Percentiles rank a stretch among this genome's conserved stretches.
Evolutionary conservation across 2,888 invertebrate genomes (phyloP).

Genomic region (Antitype chi): DNA sequence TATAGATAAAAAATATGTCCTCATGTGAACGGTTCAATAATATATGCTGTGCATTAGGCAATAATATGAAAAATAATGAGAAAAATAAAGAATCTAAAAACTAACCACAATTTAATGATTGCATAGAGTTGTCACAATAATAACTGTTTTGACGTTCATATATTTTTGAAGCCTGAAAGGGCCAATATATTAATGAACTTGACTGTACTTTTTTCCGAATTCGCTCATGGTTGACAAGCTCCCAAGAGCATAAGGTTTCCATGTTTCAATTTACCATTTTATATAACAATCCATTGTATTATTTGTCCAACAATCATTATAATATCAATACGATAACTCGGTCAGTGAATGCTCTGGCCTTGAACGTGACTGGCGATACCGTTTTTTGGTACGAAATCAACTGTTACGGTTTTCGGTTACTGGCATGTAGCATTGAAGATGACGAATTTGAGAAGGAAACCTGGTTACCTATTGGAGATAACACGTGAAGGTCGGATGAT

Average conservation of each 20-base stretch:
- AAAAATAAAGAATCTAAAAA: too few relatives aligned
- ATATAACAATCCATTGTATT: constrained; percentile 40
- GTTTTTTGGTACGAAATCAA: constrained; percentile 65
- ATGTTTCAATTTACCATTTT: constrained; percentile 56
- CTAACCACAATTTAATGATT: too few relatives aligned
- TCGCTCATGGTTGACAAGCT: constrained; percentile 6
- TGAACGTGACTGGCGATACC: constrained; percentile 79
- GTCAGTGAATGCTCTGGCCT: constrained; percentile 82
- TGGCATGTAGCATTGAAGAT: constrained; percentile 19
- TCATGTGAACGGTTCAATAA: too few relatives aligned
- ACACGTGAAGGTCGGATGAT: constrained; percentile 20
- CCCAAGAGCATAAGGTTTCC: constrained; percentile 5
- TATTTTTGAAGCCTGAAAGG: too few relatives aligned
- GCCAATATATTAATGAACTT: too few relatives aligned
- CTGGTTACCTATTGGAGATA: constrained; percentile 12
- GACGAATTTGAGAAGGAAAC: constrained; percentile 16
- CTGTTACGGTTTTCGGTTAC: constrained; percentile 40
- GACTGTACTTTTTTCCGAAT: constrained; percentile 4
- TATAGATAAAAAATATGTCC: too few relatives aligned
- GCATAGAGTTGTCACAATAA: too few relatives aligned
- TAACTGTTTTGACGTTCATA: too few relatives aligned
- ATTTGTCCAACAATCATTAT: constrained; percentile 52
- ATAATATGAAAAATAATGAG: too few relatives aligned
- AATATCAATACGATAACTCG: constrained; percentile 73
- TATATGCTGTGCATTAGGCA: too few relatives aligned